Base-by-base conservation (phyloP, 2,797 vertebrate species). In the Phylloscopus collybita region DNA sequence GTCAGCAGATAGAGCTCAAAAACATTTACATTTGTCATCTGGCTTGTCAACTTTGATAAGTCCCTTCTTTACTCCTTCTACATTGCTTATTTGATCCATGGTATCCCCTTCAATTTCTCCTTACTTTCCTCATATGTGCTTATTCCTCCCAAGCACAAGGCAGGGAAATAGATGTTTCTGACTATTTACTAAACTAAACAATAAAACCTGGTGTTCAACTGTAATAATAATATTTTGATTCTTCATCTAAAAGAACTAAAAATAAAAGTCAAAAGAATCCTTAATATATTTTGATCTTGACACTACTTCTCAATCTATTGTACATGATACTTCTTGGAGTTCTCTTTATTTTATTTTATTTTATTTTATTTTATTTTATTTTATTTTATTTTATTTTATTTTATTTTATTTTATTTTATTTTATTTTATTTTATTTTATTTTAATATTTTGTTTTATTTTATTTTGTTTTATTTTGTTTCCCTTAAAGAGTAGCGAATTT, bases 1-100 rank as follows among this genome's bases (percentile, higher is more conserved):
- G 40, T 72, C 42, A 86, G 75, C 61, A 95, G 71, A 67, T 11
- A 49, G 38, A 76, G n/a, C 57, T 80, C 61, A 86, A 71, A 95
- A 85, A 27, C 7, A 19, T 88, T 90, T 78, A 67, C 27, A 34
- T 90, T 83, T 80, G 15, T 89, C 86, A 51, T 76, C 22, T 29
- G 26, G 5, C 16, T 57, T 92, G 53, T 74, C 78, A 80, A 11
- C 20, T 82, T 76, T 57, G 19, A 34, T 76, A 88, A 87, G 8
- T 16, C 17, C 27, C 80, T 70, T 91, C 36, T 65, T 90, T 54
- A 75, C 11, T 80, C 27, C 8, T 23, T 70, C 47, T 69, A 11
- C 30, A 64, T 73, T 50, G 26, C 10, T 45, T 67, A 71, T 71
- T 89, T 88, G 30, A 80, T 85, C 42, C 50, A 40, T 2, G 10